Evolutionary conservation across 1,140 invertebrate species (phyloP), one percentile per base, ranked within the genome.

Genomic region (Anagrus nilaparvatae): DNA sequence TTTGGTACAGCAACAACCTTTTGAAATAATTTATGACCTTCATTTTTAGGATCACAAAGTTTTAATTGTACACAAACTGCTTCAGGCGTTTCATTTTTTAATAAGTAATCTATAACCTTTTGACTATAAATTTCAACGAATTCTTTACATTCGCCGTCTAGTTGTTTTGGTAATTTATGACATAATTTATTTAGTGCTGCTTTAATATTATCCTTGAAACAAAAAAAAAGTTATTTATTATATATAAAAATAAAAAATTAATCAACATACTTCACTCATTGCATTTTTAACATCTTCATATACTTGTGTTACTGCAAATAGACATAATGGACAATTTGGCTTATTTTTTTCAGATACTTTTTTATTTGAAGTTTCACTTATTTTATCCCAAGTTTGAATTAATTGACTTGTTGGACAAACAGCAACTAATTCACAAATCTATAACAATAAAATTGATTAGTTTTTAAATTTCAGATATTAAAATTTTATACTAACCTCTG

Each of bases 101-200:
- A 54, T 2, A 90, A 53, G 75, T 85, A 78, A 45, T 88, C 79
- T 27, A 88, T 63, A 16, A 92, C 60, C 50, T 84, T 76, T 45
- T 81, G 73, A 5, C 79, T 75, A 57, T 90, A 88, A 0, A 73
- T 72, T 40, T 87, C 68, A 0, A 94, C 82, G 41, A 93, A 88
- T 45, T 77, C 72, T 1, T 70, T 59, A 56, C 91, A 95, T 58
- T 88, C 70, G 0, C 57, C 52, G 9, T 56, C 64, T 3, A 90
- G 54, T 47, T 75, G 75, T 1, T 60, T 56, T 0, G 82, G 79
- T 32, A 92, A 60, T 49, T 79, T 70, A n/a, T 42, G 53, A 65
- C 89, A 95, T 1, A 93, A 67, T 45, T 76, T 73, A 32, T 84
- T 74, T 13, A 93, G 65, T 1, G 78, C 81, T 24, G 65, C 52